Base-by-base conservation (phyloP, 2,797 vertebrate species). In the Manis pentadactyla region DNA sequence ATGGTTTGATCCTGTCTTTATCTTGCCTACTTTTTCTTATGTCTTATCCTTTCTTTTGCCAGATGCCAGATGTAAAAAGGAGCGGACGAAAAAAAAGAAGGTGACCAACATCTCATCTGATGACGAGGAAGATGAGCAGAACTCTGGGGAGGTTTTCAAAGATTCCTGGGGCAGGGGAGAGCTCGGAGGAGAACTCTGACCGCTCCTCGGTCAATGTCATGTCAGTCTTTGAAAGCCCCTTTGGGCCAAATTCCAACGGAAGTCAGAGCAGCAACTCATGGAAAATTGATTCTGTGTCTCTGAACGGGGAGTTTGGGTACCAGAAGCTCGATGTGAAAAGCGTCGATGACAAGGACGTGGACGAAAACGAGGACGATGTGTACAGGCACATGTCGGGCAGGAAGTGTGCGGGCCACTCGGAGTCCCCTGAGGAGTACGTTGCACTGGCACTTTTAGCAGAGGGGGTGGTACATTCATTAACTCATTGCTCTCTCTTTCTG, bases 101-200 rank as follows among this genome's bases (percentile, higher is more conserved):
- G 98, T 99, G 98, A 99, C 99, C 87, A 99, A 99, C 12, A 99
- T 99, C 97, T 99, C 99, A 11, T 99, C 99, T 96, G 99, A 99
- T 46, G 99, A 99, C 27, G 99, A 99, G 12, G 98, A 99, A 2
- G 99, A 99, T 0, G 99, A 99, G 53, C 99, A 99, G 55, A 99
- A 98, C 95, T 51, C 96, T 23, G 99, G 99, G n/a, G 99, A 99
- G 11, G 53, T 90, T 89, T 98, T 98, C 21, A 96, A 99, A 98
- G 98, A 98, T 98, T 18, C 86, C 95, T 1, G 88, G 90, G 59
- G 83, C 97, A 0, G 99, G 98, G 95, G 99, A 98, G 97, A 99
- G 99, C 87, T 99, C 99, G 2, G 99, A 99, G 97, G 99, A 99
- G 77, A 99, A 98, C 46, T 85, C 98, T 0, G 99, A 99, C 86